Base-by-base conservation (phyloP, 2,888 invertebrate species). In the Oasisia sp. region DNA sequence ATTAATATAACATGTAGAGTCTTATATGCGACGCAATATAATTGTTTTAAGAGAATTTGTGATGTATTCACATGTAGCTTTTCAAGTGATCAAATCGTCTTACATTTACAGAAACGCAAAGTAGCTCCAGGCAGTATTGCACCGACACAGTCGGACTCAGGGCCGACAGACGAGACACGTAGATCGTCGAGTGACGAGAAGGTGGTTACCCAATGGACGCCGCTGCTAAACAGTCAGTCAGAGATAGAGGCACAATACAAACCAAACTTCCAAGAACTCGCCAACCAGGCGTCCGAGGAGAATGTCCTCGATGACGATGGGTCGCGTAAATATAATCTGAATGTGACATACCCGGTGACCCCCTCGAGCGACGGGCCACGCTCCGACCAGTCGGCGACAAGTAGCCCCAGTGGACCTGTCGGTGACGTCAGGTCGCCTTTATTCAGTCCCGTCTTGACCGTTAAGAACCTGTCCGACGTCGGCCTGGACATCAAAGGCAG, bases 61-160 rank as follows among this genome's bases (percentile, higher is more conserved):
- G n/a, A 27, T 74, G 74, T 74, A n/a, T 74, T 7, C 7, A 27
- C 74, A 74, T 50, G 50, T 50, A 50, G 14, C 14, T 50, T 19
- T 74, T 74, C 74, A 74, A 74, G 74, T 74, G 74, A 74, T 74
- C 74, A 74, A 74, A 74, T 74, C n/a, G 27, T 74, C 74, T 74
- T 74, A 74, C 27, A 74, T 27, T 74, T 74, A 74, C 74, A 74
- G 74, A 74, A 74, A 74, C 14, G 7, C 7, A 74, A 74, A 74
- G 74, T 74, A 74, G 27, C 19, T 7, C 74, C 74, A 27, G n/a
- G 74, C 5, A 74, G 74, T 74, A 7, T 1, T 74, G n/a, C 74
- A 19, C 1, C 27, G 74, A n/a, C 74, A 74, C 19, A 74, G 19
- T 74, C 27, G 5, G 27, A 19, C 27, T 27, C 19, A 74, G 5